Evolutionary conservation across 2,888 invertebrate genomes (phyloP), one percentile per base, ranked within the genome.

Genomic region (Cecidostiba fungosa): DNA sequence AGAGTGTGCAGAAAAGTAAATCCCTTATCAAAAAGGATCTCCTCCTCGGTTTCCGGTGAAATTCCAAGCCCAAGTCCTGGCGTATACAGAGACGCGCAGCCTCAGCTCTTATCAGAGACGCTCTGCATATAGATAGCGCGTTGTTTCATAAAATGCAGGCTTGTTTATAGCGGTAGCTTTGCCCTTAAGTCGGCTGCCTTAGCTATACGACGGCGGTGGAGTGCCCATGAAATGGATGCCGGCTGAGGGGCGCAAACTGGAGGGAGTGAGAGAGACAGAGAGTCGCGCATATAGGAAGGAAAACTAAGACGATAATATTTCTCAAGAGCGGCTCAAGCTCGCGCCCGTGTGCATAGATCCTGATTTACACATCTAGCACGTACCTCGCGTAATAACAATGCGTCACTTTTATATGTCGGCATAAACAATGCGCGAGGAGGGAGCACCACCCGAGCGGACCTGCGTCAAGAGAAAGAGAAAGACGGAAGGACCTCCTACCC

Each of bases 281-380:
- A 50, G 59, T 14, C 19, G 87, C 88, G 87, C 87, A 83, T 86
- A 85, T 88, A 86, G 87, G 87, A 88, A 88, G 88, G 88, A 89
- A 87, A 87, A 89, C 88, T 90, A 89, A 91, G 90, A 91, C 89
- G 90, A 90, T 90, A 89, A 90, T 91, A 90, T 90, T 89, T 91
- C 89, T 90, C 88, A 86, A 69, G 84, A 77, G 82, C 85, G 87
- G 88, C 89, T 88, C 90, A 89, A 88, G 86, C 87, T 84, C 72
- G 66, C 39, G 19, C 73, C 66, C 50, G 69, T 87, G 85, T 84
- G 89, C 89, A 90, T 91, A 91, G 90, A 91, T 91, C 91, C 91
- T 91, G 91, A 91, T 91, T 90, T 90, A 91, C 90, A 90, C 91
- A 90, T 90, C 90, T 89, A 90, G 89, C 90, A 90, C 90, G 90